Base-by-base conservation (phyloP, 1,140 invertebrate genomes). In the Goniozus legneri region DNA sequence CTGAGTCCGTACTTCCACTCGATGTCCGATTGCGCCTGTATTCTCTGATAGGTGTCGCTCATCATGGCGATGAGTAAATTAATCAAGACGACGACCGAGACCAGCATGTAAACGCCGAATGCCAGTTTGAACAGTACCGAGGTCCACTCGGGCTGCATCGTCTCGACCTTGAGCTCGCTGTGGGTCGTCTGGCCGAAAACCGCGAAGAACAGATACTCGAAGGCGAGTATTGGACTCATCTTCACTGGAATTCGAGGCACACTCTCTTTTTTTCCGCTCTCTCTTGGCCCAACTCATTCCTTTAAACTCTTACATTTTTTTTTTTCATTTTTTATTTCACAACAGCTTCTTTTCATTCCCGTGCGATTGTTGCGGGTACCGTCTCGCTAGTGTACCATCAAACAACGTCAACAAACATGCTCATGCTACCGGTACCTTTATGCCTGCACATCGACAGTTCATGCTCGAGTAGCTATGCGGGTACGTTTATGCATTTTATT, bases 1-100 rank as follows among this genome's bases (percentile, higher is more conserved):
- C 97, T 98, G 56, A 98, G 77, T 19, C 97, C 97, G 70, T 97
- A 99, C 78, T 99, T 99, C 97, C 97, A 99, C 76, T 99, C 97
- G 60, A 96, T 97, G 76, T 99, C 97, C 10, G 96, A 98, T 83
- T 99, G 95, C 34, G 95, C 89, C 82, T 92, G 91, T 69, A 98
- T 98, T 58, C 95, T 82, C 76, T 98, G 95, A 76, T 98, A 98
- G 58, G 96, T 98, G 81, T 98, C 95, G 67, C 92, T 95, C 95
- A 98, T 98, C 96, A 98, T 98, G 79, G 96, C 96, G 85, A 98
- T 98, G 62, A 98, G 86, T 68, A 98, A 84, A 81, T 97, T 98
- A 79, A 98, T 95, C 60, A 98, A 84, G 62, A 98, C 96, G 75
- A 98, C 90, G 59, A 98, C 88, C 52, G 93, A 95, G 67, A 98